Percentiles rank a stretch among this genome's conserved stretches.
phyloP scores from a whole-genome alignment of 2,888 invertebrate species.

The Lasioglossum villosulum region DNA sequence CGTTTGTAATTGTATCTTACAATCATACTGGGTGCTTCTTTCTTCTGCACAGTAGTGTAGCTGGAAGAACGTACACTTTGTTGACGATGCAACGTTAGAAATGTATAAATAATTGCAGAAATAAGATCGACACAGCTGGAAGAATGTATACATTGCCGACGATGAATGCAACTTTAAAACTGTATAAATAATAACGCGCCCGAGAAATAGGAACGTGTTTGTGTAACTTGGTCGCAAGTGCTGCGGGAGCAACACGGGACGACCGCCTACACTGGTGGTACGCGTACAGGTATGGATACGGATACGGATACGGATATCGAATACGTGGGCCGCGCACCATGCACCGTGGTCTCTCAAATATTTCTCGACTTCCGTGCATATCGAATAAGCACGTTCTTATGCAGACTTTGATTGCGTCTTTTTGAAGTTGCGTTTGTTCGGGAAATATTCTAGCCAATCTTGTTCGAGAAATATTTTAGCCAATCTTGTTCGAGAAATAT shows the following conservation, averaged over 20 bases:
- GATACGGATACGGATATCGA: constrained; percentile 1
- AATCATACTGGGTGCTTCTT: no score
- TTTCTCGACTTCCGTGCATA: background rate
- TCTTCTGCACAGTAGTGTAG: no score
- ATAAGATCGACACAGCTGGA: background rate
- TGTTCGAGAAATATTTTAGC: no score
- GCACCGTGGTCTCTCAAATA: background rate
- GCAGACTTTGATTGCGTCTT: background rate
- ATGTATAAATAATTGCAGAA: background rate
- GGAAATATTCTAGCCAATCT: background rate
- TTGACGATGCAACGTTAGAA: background rate
- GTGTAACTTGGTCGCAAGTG: constrained; percentile 1
- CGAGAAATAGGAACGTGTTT: background rate
- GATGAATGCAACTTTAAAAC: background rate
- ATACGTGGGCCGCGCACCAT: constrained; percentile 6
- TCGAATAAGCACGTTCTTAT: background rate
- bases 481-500: no score
- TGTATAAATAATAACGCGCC: background rate
- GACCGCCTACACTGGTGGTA: background rate
- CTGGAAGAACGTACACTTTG: background rate
- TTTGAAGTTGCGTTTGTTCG: background rate
- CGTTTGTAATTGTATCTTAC: no score
- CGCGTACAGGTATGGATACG: background rate
- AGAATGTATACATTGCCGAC: background rate
- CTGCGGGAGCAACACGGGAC: background rate